Conservation (phyloP, 2,888 invertebrate genomes). For the Drosophila aldrichi region DNA sequence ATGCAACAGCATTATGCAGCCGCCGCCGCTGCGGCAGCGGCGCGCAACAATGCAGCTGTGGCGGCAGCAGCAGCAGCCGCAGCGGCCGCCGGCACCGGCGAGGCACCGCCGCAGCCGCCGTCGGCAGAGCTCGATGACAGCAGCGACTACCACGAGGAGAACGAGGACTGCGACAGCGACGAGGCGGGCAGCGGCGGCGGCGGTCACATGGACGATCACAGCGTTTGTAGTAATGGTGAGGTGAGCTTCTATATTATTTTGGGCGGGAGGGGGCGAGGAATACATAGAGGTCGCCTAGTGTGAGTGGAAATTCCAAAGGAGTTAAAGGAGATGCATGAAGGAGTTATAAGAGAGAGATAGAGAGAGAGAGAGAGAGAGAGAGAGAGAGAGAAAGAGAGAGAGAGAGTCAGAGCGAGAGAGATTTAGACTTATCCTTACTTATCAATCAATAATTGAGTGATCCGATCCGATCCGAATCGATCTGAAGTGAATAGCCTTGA, state of each 20-base stretch:
- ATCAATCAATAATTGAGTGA: too few species aligned
- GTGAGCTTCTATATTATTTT: constrained; percentile 83
- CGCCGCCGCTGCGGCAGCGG: constrained; percentile 79
- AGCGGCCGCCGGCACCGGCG: constrained; percentile 36
- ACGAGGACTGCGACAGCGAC: constrained; percentile 83
- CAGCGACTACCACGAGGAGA: constrained; percentile 83
- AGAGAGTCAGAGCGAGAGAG: too few species aligned
- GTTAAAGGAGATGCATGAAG: background rate
- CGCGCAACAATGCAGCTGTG: constrained; percentile 74
- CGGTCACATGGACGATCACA: constrained; percentile 82
- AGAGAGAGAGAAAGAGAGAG: too few species aligned
- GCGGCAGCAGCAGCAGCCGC: constrained; percentile 60
- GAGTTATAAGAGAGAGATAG: background rate
- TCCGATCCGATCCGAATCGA: too few species aligned
- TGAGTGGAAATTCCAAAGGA: background rate
- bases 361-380: too few species aligned
- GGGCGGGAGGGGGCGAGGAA: constrained; percentile 17
- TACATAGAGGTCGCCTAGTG: background rate
- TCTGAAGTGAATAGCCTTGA: background rate
- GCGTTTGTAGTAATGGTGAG: constrained; percentile 85
- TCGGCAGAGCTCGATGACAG: constrained; percentile 81
- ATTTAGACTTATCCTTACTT: too few species aligned
- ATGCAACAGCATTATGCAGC: constrained; percentile 84
- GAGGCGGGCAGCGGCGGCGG: constrained; percentile 77
- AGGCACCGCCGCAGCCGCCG: constrained; percentile 65